Evolutionary conservation across 2,888 invertebrate species (phyloP).

Genomic region (Limnephilus rhombicus): DNA sequence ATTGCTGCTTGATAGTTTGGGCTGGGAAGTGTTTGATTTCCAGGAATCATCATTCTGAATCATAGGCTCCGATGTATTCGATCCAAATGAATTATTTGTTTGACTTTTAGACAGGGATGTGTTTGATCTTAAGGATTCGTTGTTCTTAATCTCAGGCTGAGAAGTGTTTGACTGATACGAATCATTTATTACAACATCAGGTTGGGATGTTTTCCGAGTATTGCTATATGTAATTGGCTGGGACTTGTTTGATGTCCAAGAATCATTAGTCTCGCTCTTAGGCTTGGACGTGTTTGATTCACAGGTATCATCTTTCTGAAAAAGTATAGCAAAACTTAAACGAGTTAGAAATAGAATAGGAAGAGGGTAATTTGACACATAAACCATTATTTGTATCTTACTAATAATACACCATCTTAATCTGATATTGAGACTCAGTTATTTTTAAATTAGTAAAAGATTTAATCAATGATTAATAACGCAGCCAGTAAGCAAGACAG

Average conservation of each 20-base stretch:
- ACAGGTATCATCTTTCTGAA: conserved; percentile 13
- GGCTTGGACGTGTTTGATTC: not conserved
- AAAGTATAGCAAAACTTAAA: conserved; percentile 26
- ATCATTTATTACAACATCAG: not conserved
- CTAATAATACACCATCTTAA: too few relatives aligned
- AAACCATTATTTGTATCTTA: not conserved
- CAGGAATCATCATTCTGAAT: not conserved
- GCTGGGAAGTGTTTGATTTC: not conserved
- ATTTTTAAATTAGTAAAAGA: too few relatives aligned
- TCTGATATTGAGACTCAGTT: too few relatives aligned
- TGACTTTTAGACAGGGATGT: not conserved
- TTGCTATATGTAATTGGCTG: not conserved
- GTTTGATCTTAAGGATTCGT: not conserved
- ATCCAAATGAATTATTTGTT: not conserved
- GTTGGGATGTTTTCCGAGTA: not conserved
- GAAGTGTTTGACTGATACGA: not conserved
- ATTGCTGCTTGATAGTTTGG: not conserved
- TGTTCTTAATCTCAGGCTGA: not conserved
- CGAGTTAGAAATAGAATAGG: not conserved
- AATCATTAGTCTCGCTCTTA: not conserved
- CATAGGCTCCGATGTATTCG: not conserved
- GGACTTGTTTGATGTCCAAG: not conserved
- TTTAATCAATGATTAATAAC: too few relatives aligned
- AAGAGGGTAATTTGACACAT: not conserved
- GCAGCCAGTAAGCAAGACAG: too few relatives aligned